These are phyloP conservation scores for Macrobrachium nipponense DNA, from an alignment of 1,140 invertebrate species.

Conservation along the genomic window DNA sequence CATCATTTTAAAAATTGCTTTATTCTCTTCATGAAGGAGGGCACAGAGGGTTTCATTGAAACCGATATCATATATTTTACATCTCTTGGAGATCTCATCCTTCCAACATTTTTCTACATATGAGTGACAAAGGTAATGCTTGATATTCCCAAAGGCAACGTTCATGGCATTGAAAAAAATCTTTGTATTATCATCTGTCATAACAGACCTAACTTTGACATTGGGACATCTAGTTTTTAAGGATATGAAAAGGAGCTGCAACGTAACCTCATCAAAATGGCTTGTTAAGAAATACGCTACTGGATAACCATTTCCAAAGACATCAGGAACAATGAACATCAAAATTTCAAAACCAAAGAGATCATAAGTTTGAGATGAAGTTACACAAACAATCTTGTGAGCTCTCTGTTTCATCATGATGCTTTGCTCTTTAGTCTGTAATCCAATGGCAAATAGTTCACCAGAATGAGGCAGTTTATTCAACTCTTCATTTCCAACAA, in stretches of 20 bases:
- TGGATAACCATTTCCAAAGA: slow-evolving; percentile 8
- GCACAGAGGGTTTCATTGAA: background rate
- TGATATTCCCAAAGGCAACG: background rate
- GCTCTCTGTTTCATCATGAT: background rate
- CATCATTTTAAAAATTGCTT: background rate
- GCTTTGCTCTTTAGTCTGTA: background rate
- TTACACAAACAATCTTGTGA: background rate
- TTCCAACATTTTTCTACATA: background rate
- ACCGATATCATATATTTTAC: background rate
- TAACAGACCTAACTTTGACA: background rate
- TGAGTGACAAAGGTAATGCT: background rate
- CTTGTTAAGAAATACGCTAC: background rate
- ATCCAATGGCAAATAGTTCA: background rate
- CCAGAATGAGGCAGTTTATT: background rate
- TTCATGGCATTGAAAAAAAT: background rate
- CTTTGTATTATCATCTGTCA: background rate
- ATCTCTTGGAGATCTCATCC: background rate
- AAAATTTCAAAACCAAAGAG: background rate
- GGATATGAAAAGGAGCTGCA: background rate
- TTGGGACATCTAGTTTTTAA: background rate
- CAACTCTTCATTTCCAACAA: background rate
- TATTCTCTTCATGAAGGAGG: background rate
- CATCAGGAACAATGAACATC: slow-evolving; percentile 1
- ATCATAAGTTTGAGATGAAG: background rate
- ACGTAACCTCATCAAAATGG: background rate